Percentiles rank a stretch among this genome's conserved stretches.
These are phyloP conservation scores for Pseudochirops corinnae DNA, from an alignment of 2,797 vertebrate genomes.

Conservation along the genomic window DNA sequence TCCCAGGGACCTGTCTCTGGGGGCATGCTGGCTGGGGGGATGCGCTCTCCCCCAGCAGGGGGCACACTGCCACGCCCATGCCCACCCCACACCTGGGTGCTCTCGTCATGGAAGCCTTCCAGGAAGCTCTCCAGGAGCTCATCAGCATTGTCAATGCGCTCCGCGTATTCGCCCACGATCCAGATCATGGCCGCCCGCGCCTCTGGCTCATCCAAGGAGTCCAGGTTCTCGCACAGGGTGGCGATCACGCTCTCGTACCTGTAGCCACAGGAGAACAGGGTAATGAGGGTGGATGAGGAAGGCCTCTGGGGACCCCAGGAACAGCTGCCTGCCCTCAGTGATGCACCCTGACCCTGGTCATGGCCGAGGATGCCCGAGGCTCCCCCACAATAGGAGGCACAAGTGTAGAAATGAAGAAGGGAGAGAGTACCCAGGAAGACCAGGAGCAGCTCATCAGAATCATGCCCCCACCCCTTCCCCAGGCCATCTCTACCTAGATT, in stretches of 20 bases:
- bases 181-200: slow-evolving; percentile 89
- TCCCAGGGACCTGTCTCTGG: no score
- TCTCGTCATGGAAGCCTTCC: slow-evolving; percentile 89
- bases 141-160: slow-evolving; percentile 87
- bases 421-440: no score
- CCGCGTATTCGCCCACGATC: slow-evolving; percentile 89
- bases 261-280: not conserved
- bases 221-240: slow-evolving; percentile 88
- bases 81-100: slow-evolving; percentile 84
- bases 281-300: rapidly evolving
- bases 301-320: not conserved
- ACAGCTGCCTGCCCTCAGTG: no score
- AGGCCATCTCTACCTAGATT: no score
- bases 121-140: slow-evolving; percentile 89
- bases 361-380: not conserved
- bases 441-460: no score
- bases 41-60: no score
- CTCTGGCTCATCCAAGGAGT: slow-evolving; percentile 88
- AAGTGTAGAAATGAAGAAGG: not conserved
- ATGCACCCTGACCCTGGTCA: no score
- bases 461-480: no score
- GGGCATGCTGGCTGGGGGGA: no score
- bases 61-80: not conserved
- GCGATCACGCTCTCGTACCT: slow-evolving; percentile 88
- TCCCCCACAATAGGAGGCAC: rapidly evolving